Evolutionary conservation across 2,797 vertebrate species (phyloP).

Genomic region (Bucorvus abyssinicus): DNA sequence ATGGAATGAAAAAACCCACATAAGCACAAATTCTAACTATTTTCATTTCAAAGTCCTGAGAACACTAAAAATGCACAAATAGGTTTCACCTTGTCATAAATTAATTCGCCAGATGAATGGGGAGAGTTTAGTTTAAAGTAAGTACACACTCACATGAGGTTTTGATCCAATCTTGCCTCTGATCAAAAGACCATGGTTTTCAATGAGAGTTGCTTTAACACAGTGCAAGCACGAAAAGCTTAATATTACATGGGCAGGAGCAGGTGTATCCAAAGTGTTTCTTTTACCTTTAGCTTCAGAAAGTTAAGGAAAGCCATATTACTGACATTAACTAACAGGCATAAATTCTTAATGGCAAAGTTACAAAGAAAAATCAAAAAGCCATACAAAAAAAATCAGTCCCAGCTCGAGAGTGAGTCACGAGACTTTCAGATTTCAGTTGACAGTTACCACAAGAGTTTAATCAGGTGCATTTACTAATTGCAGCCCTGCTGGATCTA

Average conservation of each 20-base stretch:
- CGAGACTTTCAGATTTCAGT: not conserved
- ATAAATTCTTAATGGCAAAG: not conserved
- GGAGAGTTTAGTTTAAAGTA: not conserved
- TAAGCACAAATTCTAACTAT: not conserved
- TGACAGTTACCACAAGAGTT: not conserved
- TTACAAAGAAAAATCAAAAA: not conserved
- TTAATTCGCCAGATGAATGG: not conserved
- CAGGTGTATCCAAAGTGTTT: not conserved
- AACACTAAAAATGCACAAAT: not conserved
- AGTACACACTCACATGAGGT: not conserved
- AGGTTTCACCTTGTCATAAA: not conserved
- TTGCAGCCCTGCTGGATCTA: not conserved
- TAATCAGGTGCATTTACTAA: not conserved
- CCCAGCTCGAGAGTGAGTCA: not conserved
- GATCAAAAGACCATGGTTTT: not conserved
- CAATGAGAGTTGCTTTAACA: not conserved
- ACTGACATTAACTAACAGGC: not conserved
- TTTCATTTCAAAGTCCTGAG: not conserved
- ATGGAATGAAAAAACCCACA: not conserved
- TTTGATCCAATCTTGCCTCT: not conserved
- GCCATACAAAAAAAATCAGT: not conserved
- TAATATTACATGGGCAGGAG: not conserved
- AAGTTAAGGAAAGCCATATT: not conserved
- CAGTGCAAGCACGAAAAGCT: not conserved
- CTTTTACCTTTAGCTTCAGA: not conserved